Conservation (phyloP, 2,797 vertebrate species). For the Buceros bicornis region DNA sequence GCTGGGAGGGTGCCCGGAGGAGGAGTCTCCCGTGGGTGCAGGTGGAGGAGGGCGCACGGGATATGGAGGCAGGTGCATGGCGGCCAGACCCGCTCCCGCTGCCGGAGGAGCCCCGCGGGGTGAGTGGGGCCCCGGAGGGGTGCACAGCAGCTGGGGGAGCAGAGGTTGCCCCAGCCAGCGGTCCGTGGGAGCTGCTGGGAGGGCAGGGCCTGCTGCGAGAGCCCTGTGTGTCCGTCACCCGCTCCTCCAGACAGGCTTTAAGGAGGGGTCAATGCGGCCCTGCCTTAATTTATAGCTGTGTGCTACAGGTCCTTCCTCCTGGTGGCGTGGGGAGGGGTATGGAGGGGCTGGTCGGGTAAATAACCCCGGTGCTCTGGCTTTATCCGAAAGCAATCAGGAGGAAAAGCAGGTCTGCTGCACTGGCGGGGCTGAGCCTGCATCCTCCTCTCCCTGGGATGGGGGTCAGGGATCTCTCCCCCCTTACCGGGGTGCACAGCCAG, state of each 20-base stretch:
- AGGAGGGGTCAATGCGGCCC: neutral
- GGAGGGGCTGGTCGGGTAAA: neutral
- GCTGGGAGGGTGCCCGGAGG: slow-evolving; percentile 33
- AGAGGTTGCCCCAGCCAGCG: neutral
- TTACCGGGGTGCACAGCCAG: neutral
- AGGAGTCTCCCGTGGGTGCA: slow-evolving; percentile 28
- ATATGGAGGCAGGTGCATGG: neutral
- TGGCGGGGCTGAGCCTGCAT: neutral
- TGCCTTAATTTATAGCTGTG: neutral
- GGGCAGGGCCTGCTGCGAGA: neutral
- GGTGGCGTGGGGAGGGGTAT: neutral
- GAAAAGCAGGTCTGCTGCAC: neutral
- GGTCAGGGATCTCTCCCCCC: neutral
- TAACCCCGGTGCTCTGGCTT: neutral
- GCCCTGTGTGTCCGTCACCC: neutral
- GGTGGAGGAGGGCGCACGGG: slow-evolving; percentile 36
- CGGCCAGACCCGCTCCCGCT: neutral
- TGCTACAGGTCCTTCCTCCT: neutral
- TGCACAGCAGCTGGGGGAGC: neutral
- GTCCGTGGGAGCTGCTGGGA: neutral
- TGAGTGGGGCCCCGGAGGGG: neutral
- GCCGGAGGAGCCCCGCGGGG: neutral
- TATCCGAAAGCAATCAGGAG: neutral
- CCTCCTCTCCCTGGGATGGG: neutral
- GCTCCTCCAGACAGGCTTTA: rapidly evolving